Percentiles rank a stretch among this genome's conserved stretches.
phyloP scores from a whole-genome alignment of 2,888 invertebrate species.

The Nymphalis polychloros region DNA sequence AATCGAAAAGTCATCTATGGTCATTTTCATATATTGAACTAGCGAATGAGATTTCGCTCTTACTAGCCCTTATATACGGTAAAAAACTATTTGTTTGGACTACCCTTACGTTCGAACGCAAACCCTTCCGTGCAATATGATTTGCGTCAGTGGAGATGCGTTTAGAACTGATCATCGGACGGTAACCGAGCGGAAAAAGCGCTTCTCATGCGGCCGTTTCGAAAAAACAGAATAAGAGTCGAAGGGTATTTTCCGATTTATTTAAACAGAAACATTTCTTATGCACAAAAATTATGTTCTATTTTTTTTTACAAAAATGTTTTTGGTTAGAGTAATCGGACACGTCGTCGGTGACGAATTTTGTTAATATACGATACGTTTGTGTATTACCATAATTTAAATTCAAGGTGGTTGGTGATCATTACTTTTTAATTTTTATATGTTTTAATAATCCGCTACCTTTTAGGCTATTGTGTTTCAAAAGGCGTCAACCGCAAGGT shows the following conservation, averaged over 20 bases:
- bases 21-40: slow-evolving; percentile 36
- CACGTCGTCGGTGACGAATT: not conserved
- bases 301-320: not conserved
- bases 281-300: too few relatives aligned
- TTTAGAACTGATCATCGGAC: slow-evolving; percentile 77
- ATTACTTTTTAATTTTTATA: slow-evolving; percentile 30
- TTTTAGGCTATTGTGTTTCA: slow-evolving; percentile 55
- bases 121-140: slow-evolving; percentile 81
- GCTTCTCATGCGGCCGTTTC: slow-evolving; percentile 74
- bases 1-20: slow-evolving; percentile 32
- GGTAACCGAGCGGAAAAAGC: slow-evolving; percentile 81
- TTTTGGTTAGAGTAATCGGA: not conserved
- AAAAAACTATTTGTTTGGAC: slow-evolving; percentile 44
- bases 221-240: slow-evolving; percentile 36
- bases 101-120: slow-evolving; percentile 62
- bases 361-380: too few relatives aligned
- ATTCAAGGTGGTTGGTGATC: slow-evolving; percentile 9
- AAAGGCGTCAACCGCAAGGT: slow-evolving; percentile 73
- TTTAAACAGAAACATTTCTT: not conserved
- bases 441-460: slow-evolving; percentile 44
- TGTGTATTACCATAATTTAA: too few relatives aligned
- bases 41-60: slow-evolving; percentile 34
- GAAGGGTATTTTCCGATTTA: slow-evolving; percentile 18
- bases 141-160: slow-evolving; percentile 81
- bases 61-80: slow-evolving; percentile 7